Evolutionary conservation across 2,113 vertebrate species (phyloP).

Genomic region (Cygnus buccinator): DNA sequence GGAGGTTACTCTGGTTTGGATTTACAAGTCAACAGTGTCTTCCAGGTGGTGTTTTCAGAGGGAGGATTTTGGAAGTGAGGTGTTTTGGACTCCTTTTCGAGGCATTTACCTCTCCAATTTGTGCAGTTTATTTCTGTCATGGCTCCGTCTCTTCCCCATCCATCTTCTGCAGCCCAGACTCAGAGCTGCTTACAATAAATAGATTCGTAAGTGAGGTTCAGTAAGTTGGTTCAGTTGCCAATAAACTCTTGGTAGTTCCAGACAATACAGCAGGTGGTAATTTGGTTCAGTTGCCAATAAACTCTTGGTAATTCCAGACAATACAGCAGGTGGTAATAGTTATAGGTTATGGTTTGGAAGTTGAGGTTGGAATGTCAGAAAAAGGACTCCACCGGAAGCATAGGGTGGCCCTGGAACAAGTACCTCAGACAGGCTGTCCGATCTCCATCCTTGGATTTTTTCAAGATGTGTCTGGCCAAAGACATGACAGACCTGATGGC

Average conservation of each 20-base stretch:
- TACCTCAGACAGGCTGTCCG: neutral
- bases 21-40: neutral
- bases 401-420: neutral
- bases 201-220: neutral
- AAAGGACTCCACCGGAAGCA: neutral
- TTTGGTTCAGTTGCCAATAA: neutral
- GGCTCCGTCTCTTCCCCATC: neutral
- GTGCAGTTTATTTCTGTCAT: neutral
- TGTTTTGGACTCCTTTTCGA: neutral
- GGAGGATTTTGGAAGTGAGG: neutral
- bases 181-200: neutral
- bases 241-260: neutral
- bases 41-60: neutral
- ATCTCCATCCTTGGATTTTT: neutral
- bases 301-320: neutral
- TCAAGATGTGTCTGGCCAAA: accelerated
- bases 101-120: neutral
- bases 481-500: neutral
- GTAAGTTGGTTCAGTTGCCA: neutral
- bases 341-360: neutral
- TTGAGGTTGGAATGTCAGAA: neutral
- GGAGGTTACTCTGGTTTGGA: neutral
- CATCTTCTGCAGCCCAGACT: neutral
- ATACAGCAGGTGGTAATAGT: neutral
- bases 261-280: neutral